Base-by-base conservation (phyloP, 2,888 invertebrate species). In the Caenorhabditis angaria region DNA sequence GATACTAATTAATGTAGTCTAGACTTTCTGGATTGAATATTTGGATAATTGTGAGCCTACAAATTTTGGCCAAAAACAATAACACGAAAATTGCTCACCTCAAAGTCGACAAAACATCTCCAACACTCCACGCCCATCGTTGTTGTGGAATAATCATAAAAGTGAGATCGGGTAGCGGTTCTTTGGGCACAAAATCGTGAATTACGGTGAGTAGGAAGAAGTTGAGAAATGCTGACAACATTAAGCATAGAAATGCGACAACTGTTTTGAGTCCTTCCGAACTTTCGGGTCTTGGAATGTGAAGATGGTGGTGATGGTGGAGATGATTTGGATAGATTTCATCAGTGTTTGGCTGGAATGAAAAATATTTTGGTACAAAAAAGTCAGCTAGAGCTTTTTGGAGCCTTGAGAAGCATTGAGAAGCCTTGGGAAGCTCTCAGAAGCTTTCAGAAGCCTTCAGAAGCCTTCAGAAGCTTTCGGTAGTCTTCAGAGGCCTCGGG, bases 101-200 rank as follows among this genome's bases (percentile, higher is more conserved):
- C 6, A 85, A 66, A 6, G 85, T 85, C 6, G 84, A 85, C 8
- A 87, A 69, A 1, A 86, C 85, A 68, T 87, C 87, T 25, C 86
- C 86, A 12, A 87, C 84, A 25, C 81, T 76, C 87, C 87, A 87
- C 6, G 87, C 87, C 87, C 87, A 87, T 57, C 82, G 48, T 62
- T 87, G 85, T 67, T 87, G 86, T 2, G 83, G 83, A 20, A 87
- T 81, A 35, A 86, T 61, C 71, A 82, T 81, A 63, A 84, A 87
- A 8, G 85, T 83, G 54, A 87, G 74, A 70, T 87, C 87, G 10
- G 83, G 83, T 20, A 85, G 68, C 12, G 83, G 81, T 60, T 81
- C 62, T n/a, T 77, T 56, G 1, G 85, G 85, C 14, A 87, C 85
- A 35, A 85, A 79, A 68, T 86, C 86, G 63, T 86, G 85, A 59